These are phyloP conservation scores for Scaptomyza pallida DNA, from an alignment of 1,140 invertebrate genomes.

Conservation along the genomic window DNA sequence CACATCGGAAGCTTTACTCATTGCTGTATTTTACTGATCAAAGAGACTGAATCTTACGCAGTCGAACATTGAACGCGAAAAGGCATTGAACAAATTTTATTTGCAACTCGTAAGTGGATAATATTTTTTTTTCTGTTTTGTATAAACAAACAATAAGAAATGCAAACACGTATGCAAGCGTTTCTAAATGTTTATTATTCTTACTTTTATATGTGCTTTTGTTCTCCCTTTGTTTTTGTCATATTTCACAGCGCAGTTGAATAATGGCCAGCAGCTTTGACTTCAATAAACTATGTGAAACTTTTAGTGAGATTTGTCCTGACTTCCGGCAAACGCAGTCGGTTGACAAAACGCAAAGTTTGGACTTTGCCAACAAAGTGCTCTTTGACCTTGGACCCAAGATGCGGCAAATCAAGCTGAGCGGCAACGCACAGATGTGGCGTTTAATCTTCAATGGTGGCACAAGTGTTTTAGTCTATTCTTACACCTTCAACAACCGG, in stretches of 20 bases:
- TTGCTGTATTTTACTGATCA: too few species aligned
- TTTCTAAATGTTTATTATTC: background rate
- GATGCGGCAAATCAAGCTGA: conserved; percentile 56
- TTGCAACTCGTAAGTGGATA: background rate
- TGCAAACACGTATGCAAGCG: background rate
- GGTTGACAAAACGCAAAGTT: conserved; percentile 24
- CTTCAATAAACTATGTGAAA: conserved; percentile 39
- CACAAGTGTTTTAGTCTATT: conserved; percentile 45
- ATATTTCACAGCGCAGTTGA: background rate
- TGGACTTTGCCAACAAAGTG: conserved; percentile 57
- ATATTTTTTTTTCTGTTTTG: background rate
- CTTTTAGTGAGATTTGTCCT: conserved; percentile 52
- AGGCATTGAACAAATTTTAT: background rate
- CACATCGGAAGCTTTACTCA: too few species aligned
- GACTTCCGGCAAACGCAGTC: conserved; percentile 23
- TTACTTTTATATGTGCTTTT: background rate
- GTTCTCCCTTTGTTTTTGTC: background rate
- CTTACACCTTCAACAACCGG: conserved; percentile 44
- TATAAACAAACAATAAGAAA: background rate
- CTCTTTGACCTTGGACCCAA: conserved; percentile 53
- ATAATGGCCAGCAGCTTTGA: conserved; percentile 46
- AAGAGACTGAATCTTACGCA: background rate
- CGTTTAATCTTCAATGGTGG: conserved; percentile 43
- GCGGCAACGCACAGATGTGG: conserved; percentile 54
- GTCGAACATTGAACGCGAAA: conserved; percentile 1